These are phyloP conservation scores for Oasisia sp. DNA, from an alignment of 2,888 invertebrate species.

Conservation along the genomic window DNA sequence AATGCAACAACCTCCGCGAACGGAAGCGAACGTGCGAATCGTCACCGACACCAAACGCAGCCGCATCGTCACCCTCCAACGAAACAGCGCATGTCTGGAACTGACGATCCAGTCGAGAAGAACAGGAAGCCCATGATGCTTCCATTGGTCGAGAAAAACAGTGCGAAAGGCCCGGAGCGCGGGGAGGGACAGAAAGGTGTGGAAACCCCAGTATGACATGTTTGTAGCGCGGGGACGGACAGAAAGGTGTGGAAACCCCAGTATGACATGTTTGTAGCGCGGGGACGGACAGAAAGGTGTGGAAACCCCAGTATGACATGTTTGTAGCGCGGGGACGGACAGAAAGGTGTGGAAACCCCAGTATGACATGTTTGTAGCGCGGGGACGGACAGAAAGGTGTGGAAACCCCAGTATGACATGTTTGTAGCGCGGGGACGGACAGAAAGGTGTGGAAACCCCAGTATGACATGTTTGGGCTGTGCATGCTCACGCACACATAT, in stretches of 20 bases:
- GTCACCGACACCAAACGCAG: background rate
- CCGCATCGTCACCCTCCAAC: background rate
- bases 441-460: background rate
- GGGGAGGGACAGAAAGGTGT: background rate
- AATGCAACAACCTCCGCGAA: background rate
- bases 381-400: background rate
- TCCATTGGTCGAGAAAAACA: background rate
- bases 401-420: background rate
- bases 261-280: background rate
- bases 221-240: background rate
- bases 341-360: background rate
- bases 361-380: background rate
- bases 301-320: background rate
- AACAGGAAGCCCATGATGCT: background rate
- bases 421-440: background rate
- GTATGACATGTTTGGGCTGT: background rate
- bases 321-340: background rate
- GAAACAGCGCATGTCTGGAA: no score
- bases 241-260: background rate
- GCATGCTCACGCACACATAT: background rate
- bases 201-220: background rate
- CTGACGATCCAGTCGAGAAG: background rate
- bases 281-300: background rate
- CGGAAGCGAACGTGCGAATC: conserved; percentile 10
- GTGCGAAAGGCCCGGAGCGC: background rate